Base-by-base conservation (phyloP, 2,888 invertebrate species). In the Chorisops tibialis region DNA sequence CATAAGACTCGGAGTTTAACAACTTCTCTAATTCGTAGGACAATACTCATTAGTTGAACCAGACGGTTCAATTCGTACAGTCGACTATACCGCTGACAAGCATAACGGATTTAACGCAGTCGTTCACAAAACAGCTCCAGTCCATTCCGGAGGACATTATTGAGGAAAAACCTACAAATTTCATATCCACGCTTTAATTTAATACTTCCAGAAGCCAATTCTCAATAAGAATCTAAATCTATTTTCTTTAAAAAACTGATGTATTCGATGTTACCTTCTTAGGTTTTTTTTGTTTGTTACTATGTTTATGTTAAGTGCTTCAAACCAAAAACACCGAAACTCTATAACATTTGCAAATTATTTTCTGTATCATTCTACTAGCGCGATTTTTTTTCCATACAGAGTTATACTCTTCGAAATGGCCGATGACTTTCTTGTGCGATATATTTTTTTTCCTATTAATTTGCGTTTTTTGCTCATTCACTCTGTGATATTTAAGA, bases 1-100 rank as follows among this genome's bases (percentile, higher is more conserved):
- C 14, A 14, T n/a, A n/a, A n/a, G n/a, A n/a, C n/a, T n/a, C n/a
- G n/a, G 30, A 30, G 1, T 30, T 30, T 30, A 30, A n/a, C n/a
- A n/a, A 22, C 18, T 37, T 49, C n/a, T 51, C 61, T 48, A 18
- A 1, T 48, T 63, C 67, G 21, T 60, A 73, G 74, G 78, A 24
- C 85, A 85, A 73, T 85, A 85, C 75, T 85, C 85, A 11, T 78
- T 85, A 71, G 85, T 87, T 67, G 88, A 89, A 75, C 86, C 87
- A 56, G 88, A 88, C 76, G 88, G 88, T 67, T 87, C 87, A 59
- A 85, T 88, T 65, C 82, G 88, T 68, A 88, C 87, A 38, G 78
- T 78, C 43, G 78, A 78, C 67, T 78, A 78, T 65, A 78, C 78
- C 35, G 78, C 78, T 61, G 78, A 78, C 63, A 78, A 78, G 68